Percentiles rank a stretch among this genome's conserved stretches.
Evolutionary conservation across 2,888 invertebrate genomes (phyloP).

Genomic region (Conomelus anceps): DNA sequence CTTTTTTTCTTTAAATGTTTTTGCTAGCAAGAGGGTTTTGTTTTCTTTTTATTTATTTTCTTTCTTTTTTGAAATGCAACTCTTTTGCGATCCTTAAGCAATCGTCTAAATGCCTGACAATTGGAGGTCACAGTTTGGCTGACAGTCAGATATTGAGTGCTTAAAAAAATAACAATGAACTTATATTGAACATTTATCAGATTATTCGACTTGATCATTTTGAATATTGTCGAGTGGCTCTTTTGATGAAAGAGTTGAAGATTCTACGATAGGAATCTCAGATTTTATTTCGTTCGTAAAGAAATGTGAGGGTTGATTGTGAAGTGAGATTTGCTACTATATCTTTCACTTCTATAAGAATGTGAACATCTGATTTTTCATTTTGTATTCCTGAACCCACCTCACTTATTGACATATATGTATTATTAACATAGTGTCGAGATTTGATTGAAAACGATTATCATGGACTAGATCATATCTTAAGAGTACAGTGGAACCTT

Average conservation of each 20-base stretch:
- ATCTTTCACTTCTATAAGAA: too few species aligned
- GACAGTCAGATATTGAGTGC: background rate
- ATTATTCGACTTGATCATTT: background rate
- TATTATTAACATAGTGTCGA: too few species aligned
- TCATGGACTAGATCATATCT: too few species aligned
- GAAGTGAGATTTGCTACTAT: background rate
- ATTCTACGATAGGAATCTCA: background rate
- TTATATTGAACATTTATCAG: background rate
- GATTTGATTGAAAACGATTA: too few species aligned
- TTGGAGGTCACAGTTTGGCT: background rate
- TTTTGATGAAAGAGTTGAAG: background rate
- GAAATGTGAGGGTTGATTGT: background rate
- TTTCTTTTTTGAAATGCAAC: background rate
- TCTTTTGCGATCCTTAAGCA: background rate
- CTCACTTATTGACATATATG: too few species aligned
- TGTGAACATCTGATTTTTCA: too few species aligned
- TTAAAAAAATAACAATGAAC: background rate
- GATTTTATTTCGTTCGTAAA: too few species aligned
- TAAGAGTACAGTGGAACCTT: too few species aligned
- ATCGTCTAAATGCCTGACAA: background rate
- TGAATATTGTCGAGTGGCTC: background rate
- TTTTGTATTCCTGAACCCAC: too few species aligned
- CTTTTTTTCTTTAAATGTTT: background rate
- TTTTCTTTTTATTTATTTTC: too few species aligned
- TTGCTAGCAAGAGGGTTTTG: background rate